Base-by-base conservation (phyloP, 2,888 invertebrate genomes). In the Acleris literana region DNA sequence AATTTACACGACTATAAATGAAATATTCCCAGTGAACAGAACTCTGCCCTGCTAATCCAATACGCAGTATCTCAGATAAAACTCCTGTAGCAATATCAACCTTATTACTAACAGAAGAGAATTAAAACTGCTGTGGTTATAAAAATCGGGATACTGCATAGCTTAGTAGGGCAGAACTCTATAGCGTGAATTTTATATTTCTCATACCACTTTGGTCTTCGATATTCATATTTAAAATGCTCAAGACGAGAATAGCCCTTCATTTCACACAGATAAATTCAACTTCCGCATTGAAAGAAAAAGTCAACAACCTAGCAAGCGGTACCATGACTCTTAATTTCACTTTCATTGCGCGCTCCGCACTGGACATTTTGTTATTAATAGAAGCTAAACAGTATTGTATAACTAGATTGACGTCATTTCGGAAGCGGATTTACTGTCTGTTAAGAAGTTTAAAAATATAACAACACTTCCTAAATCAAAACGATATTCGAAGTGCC, bases 251-350 rank as follows among this genome's bases (percentile, higher is more conserved):
- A 80, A 80, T 80, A 74, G 67, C 79, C 85, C 81, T 72, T 79
- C 79, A 77, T 85, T 86, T 85, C 84, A 81, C 84, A 89, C 85
- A 85, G 85, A 83, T 81, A 77, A 73, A 82, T 82, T 81, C 82
- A 79, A 89, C 92, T 92, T 92, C 92, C 92, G 91, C 77, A 76
- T 80, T 76, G 78, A 77, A 33, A 83, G 85, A 84, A 91, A 84
- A 92, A 92, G 92, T 91, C 91, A 91, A 92, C 82, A 92, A 92
- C 92, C 90, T 91, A 33, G 84, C 85, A 82, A 74, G 73, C 81
- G 78, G 79, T 80, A 84, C 81, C 79, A 81, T 78, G 79, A 78
- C 56, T 52, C 22, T 22, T 39, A 11, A 22, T 61, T 56, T 51
- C 20, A 55, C 44, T 39, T 60, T 53, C 70, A 80, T 73, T 75